Evolutionary conservation across 1,140 invertebrate genomes (phyloP).

Genomic region (Neuroterus valhalla): DNA sequence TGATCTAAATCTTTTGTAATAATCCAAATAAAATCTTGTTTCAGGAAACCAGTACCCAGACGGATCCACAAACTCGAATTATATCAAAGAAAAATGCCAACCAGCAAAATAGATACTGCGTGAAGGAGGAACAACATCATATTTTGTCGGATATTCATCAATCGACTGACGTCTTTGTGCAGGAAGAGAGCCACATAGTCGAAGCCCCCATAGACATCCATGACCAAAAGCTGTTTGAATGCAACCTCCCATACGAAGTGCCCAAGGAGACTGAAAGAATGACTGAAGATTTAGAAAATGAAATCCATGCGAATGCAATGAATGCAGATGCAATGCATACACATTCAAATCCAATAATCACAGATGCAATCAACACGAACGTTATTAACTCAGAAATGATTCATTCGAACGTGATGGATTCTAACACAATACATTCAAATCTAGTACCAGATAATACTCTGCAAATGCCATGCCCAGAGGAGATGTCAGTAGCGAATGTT

Average conservation of each 20-base stretch:
- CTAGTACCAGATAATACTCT: neutral
- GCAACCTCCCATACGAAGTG: constrained; percentile 62
- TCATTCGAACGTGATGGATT: neutral
- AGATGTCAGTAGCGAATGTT: neutral
- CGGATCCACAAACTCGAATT: constrained; percentile 60
- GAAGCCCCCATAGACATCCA: constrained; percentile 50
- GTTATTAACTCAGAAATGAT: neutral
- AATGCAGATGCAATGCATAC: neutral
- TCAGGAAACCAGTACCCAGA: constrained; percentile 70
- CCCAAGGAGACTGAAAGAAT: constrained; percentile 19
- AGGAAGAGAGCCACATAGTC: neutral
- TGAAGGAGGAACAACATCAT: constrained; percentile 64
- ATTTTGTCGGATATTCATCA: constrained; percentile 29
- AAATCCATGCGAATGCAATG: neutral
- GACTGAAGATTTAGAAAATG: constrained; percentile 14
- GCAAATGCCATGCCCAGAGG: neutral
- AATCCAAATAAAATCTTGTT: constrained; percentile 38
- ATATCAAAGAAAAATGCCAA: constrained; percentile 54
- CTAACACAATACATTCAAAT: neutral
- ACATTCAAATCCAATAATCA: neutral
- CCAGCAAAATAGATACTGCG: constrained; percentile 61
- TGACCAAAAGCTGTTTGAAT: constrained; percentile 69
- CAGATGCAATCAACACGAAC: neutral
- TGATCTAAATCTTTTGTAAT: neutral
- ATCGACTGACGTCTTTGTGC: neutral